phyloP scores from a whole-genome alignment of 2,797 vertebrate genomes.

The Echiichthys vipera region DNA sequence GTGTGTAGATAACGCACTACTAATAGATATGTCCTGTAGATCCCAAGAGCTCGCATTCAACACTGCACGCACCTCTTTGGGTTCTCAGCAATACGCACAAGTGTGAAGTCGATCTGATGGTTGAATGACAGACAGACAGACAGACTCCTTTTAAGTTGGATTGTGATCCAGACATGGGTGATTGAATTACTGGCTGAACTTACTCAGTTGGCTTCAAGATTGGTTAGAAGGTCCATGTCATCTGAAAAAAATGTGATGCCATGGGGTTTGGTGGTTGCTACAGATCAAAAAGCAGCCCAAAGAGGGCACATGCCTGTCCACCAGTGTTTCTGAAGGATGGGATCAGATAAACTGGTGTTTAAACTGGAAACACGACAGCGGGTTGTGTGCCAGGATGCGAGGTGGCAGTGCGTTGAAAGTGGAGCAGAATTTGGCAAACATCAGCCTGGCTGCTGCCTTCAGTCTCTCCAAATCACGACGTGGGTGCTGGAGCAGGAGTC shows the following conservation, averaged over 20 bases:
- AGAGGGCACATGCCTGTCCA: not conserved
- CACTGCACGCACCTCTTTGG: too few species aligned
- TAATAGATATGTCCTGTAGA: too few species aligned
- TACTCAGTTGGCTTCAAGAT: not conserved
- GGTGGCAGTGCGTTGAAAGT: conserved; percentile 14
- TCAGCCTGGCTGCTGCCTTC: conserved; percentile 22
- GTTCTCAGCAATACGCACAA: too few species aligned
- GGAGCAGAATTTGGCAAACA: conserved; percentile 46
- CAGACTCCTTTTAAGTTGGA: too few species aligned
- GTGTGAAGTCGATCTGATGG: too few species aligned
- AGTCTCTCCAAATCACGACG: conserved; percentile 33
- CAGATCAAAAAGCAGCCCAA: not conserved
- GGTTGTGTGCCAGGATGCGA: conserved; percentile 18
- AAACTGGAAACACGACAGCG: conserved; percentile 15
- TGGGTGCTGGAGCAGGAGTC: conserved; percentile 35
- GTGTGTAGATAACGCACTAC: too few species aligned
- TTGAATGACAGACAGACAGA: too few species aligned
- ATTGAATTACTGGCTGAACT: conserved; percentile 12
- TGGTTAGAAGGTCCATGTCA: not conserved
- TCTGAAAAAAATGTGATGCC: conserved; percentile 28
- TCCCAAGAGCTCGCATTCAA: too few species aligned
- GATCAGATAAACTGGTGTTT: conserved; percentile 23
- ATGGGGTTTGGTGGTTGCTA: not conserved
- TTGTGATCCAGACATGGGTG: not conserved
- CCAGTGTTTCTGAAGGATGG: not conserved